A percentile compares a stretch with the other conserved stretches of the same genome.
Conservation (phyloP, 1,140 invertebrate genomes). For the Trichonephila clavata region DNA sequence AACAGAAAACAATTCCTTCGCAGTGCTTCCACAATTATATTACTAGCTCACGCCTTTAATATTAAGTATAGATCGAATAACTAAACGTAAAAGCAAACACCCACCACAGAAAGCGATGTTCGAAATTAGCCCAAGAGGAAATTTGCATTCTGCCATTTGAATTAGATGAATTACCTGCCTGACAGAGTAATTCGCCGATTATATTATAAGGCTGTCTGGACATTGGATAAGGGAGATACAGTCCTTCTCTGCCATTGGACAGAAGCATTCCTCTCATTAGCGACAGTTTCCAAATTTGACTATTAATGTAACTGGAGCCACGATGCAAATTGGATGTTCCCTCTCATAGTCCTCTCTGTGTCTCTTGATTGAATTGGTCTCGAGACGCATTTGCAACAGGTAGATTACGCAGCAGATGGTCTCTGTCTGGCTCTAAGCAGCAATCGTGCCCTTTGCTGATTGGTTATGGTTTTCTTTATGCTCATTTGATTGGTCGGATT, state of each 20-base stretch:
- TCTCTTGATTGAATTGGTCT: neutral
- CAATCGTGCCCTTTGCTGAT: neutral
- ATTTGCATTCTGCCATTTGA: slow-evolving; percentile 16
- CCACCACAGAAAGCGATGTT: too few species aligned
- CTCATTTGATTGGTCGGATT: too few species aligned
- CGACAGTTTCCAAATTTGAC: slow-evolving; percentile 21
- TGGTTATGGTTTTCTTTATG: too few species aligned
- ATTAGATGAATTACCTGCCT: slow-evolving; percentile 12
- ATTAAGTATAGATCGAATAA: too few species aligned
- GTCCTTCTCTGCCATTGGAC: neutral
- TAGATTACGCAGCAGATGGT: neutral
- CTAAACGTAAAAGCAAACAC: too few species aligned
- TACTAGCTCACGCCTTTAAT: too few species aligned
- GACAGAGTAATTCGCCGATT: neutral
- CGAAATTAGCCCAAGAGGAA: slow-evolving; percentile 2
- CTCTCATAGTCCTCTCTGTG: neutral
- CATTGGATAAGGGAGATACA: neutral
- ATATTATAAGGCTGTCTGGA: slow-evolving; percentile 7
- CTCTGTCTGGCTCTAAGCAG: neutral
- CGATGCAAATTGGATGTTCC: slow-evolving; percentile 24
- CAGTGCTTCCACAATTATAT: too few species aligned
- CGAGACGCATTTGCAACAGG: neutral
- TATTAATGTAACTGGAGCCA: slow-evolving; percentile 11
- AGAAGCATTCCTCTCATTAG: neutral
- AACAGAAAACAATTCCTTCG: too few species aligned